These are phyloP conservation scores for Pseudococcus jackbeardsleyi DNA, from an alignment of 2,888 invertebrate genomes.

Conservation along the genomic window DNA sequence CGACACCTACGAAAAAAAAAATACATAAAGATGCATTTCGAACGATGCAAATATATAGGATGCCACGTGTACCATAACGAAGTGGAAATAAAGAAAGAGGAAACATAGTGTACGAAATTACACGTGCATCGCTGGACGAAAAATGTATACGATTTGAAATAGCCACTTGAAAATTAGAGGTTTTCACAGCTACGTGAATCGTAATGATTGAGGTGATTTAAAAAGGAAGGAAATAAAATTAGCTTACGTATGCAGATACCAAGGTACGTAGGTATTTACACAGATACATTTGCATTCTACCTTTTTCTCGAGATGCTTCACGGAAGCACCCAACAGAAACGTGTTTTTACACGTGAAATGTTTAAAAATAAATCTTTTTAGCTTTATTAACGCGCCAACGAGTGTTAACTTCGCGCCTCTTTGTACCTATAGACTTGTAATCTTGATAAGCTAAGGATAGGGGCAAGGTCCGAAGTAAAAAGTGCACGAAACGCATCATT, in stretches of 20 bases:
- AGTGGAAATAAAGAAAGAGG: background rate
- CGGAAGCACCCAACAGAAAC: constrained; percentile 46
- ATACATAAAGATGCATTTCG: background rate
- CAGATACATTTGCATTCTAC: background rate
- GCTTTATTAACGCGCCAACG: constrained; percentile 34
- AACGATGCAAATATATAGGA: background rate
- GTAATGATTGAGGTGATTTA: constrained; percentile 31
- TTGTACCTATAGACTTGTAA: background rate
- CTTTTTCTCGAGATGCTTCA: background rate
- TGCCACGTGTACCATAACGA: constrained; percentile 40
- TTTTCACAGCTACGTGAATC: constrained; percentile 44
- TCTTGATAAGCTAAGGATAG: constrained; percentile 9
- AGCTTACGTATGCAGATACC: background rate
- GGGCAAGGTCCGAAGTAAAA: background rate
- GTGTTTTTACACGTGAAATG: constrained; percentile 46
- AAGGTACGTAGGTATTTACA: background rate
- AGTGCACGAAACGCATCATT: constrained; percentile 48
- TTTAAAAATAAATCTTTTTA: constrained; percentile 54
- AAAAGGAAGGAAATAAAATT: constrained; percentile 29
- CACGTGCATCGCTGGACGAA: background rate
- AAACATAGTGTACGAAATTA: background rate
- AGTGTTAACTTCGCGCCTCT: constrained; percentile 10
- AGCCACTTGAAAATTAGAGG: constrained; percentile 18
- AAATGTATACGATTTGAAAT: background rate
- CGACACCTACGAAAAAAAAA: constrained; percentile 2